phyloP scores from a whole-genome alignment of 2,797 vertebrate species.

The Agapornis canus region DNA sequence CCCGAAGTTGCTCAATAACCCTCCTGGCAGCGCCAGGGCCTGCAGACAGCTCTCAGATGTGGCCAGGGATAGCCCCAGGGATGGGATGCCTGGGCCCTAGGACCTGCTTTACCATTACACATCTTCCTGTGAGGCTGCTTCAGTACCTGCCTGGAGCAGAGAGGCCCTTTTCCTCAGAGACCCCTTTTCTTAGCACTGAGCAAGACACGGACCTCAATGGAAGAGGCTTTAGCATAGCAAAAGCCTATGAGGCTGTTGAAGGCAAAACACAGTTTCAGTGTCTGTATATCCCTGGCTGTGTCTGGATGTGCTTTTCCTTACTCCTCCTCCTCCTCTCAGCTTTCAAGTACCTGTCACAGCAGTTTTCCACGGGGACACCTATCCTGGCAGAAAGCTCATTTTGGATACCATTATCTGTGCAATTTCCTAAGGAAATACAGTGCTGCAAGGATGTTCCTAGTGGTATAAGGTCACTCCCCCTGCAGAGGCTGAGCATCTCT shows the following conservation, averaged over 20 bases:
- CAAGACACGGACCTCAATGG: not conserved
- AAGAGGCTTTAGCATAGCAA: not conserved
- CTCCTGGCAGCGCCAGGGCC: not conserved
- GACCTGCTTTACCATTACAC: not conserved
- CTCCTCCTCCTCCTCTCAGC: not conserved
- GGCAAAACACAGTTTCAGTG: not conserved
- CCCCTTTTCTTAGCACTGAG: not conserved
- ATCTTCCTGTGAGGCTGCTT: not conserved
- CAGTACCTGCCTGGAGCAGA: not conserved
- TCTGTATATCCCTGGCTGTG: not conserved
- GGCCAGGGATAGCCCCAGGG: not conserved
- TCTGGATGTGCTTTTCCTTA: not conserved
- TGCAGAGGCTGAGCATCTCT: not conserved
- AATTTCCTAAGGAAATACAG: not conserved
- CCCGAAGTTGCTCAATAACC: not conserved
- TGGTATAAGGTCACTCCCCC: not conserved
- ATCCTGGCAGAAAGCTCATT: not conserved
- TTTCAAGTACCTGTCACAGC: not conserved
- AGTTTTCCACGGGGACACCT: not conserved
- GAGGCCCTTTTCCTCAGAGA: not conserved
- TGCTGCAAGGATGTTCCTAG: not conserved
- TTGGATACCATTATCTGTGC: not conserved
- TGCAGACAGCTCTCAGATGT: not conserved
- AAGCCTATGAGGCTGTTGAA: fast-evolving
- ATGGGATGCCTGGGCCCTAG: not conserved